These are phyloP conservation scores for Symphodus melops DNA, from an alignment of 2,113 vertebrate species.

Conservation along the genomic window DNA sequence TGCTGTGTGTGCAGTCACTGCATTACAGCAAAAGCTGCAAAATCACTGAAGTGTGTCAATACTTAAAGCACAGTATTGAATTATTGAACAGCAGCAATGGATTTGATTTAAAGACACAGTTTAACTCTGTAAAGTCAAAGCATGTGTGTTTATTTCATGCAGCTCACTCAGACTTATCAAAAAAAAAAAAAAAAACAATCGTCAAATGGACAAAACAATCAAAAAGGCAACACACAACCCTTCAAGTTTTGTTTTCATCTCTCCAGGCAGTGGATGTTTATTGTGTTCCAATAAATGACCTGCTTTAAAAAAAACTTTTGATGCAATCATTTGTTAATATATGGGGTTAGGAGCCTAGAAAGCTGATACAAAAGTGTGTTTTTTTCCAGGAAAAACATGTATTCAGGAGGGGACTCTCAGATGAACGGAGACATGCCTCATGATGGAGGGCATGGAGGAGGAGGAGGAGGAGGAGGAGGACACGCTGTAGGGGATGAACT, in stretches of 20 bases:
- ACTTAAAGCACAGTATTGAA: conserved; percentile 22
- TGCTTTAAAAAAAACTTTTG: neutral
- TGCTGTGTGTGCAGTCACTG: conserved; percentile 31
- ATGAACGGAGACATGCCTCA: conserved; percentile 96
- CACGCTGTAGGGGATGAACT: conserved; percentile 91
- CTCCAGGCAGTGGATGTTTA: neutral
- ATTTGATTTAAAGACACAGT: conserved; percentile 15
- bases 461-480: conserved; percentile 91
- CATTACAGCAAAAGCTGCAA: conserved; percentile 7
- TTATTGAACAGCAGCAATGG: conserved; percentile 36
- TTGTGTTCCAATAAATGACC: neutral
- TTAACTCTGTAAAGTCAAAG: neutral
- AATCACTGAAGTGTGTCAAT: conserved; percentile 21
- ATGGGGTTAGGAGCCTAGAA: neutral
- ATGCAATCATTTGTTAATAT: neutral
- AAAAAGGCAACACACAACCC: too few species aligned
- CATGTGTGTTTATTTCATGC: neutral
- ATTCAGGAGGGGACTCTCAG: conserved; percentile 91
- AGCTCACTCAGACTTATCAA: neutral
- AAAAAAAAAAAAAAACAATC: too few species aligned
- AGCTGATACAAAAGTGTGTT: conserved; percentile 9
- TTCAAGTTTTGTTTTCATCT: too few species aligned
- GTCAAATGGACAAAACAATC: too few species aligned
- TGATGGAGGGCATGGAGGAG: conserved; percentile 88
- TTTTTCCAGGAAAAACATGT: conserved; percentile 93